A percentile compares a stretch with the other conserved stretches of the same genome.
These are phyloP conservation scores for Gastracanthus pulcherrimus DNA, from an alignment of 2,888 invertebrate genomes.

Conservation along the genomic window DNA sequence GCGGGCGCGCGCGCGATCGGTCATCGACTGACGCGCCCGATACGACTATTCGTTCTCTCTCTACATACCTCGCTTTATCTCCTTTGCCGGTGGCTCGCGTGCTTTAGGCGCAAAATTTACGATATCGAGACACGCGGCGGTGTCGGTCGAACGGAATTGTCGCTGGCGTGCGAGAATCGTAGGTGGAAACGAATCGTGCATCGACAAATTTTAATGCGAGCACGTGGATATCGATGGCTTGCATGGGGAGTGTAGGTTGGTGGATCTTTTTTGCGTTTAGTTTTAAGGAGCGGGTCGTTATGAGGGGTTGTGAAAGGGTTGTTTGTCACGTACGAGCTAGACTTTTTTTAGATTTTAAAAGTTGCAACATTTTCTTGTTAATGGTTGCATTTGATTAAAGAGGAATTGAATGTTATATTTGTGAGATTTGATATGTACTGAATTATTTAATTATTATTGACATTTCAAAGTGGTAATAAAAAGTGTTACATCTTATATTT, in stretches of 20 bases:
- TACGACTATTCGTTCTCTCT: slow-evolving; percentile 2
- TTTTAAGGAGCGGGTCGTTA: not conserved
- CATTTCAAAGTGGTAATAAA: too few relatives aligned
- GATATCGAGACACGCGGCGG: slow-evolving; percentile 39
- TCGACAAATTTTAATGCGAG: slow-evolving; percentile 29
- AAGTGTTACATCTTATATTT: too few relatives aligned
- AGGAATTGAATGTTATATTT: too few relatives aligned
- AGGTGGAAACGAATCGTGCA: slow-evolving; percentile 11
- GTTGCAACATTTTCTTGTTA: too few relatives aligned
- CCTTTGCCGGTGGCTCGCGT: not conserved
- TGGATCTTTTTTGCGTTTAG: not conserved
- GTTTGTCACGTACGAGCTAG: too few relatives aligned
- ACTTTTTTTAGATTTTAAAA: too few relatives aligned
- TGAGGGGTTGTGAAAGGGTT: too few relatives aligned
- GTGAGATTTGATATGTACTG: too few relatives aligned
- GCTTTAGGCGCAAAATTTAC: slow-evolving; percentile 34
- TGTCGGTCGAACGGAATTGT: slow-evolving; percentile 24
- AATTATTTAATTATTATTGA: too few relatives aligned
- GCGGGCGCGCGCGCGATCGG: too few relatives aligned
- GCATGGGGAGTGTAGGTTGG: not conserved
- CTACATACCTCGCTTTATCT: not conserved
- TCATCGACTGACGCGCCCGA: slow-evolving; percentile 17
- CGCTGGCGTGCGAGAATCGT: not conserved
- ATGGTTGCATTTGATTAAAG: too few relatives aligned
- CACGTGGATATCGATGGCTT: slow-evolving; percentile 15